Evolutionary conservation across 2,113 vertebrate genomes (phyloP).

Genomic region (Amphiprion ocellaris): DNA sequence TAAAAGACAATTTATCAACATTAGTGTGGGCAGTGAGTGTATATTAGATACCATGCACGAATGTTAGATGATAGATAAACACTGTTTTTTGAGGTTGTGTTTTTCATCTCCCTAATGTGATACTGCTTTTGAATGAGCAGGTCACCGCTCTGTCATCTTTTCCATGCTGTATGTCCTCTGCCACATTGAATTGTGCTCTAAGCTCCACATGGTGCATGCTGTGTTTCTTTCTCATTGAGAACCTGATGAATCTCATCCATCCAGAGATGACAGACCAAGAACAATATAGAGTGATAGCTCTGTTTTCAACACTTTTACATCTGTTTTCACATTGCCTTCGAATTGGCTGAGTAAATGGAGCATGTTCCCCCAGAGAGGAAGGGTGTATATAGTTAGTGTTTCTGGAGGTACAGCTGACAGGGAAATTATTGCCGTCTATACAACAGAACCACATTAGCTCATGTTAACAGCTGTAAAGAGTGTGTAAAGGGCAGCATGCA

Average conservation of each 20-base stretch:
- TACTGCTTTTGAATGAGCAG: not conserved
- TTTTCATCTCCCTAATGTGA: not conserved
- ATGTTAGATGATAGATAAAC: not conserved
- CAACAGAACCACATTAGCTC: slow-evolving; percentile 5
- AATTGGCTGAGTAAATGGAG: slow-evolving; percentile 61
- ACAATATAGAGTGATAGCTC: slow-evolving; percentile 8
- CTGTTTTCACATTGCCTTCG: slow-evolving; percentile 43
- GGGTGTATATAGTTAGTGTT: slow-evolving; percentile 43
- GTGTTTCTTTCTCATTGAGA: slow-evolving; percentile 36
- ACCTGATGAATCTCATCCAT: slow-evolving; percentile 46
- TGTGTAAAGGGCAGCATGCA: not conserved
- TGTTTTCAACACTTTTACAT: slow-evolving; percentile 52
- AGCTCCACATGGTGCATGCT: not conserved
- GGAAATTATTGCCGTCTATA: slow-evolving; percentile 36
- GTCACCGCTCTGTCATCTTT: not conserved
- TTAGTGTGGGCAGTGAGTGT: not conserved
- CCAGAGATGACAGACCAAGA: slow-evolving; percentile 42
- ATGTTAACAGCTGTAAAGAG: slow-evolving; percentile 30
- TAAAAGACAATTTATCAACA: slow-evolving; percentile 15
- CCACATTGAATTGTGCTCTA: slow-evolving; percentile 9
- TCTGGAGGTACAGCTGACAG: slow-evolving; percentile 47
- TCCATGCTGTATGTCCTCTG: not conserved
- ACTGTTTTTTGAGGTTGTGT: not conserved
- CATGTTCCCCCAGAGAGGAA: slow-evolving; percentile 51
- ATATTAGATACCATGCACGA: not conserved